Conservation (phyloP, 2,113 vertebrate genomes). For the Pantherophis guttatus region DNA sequence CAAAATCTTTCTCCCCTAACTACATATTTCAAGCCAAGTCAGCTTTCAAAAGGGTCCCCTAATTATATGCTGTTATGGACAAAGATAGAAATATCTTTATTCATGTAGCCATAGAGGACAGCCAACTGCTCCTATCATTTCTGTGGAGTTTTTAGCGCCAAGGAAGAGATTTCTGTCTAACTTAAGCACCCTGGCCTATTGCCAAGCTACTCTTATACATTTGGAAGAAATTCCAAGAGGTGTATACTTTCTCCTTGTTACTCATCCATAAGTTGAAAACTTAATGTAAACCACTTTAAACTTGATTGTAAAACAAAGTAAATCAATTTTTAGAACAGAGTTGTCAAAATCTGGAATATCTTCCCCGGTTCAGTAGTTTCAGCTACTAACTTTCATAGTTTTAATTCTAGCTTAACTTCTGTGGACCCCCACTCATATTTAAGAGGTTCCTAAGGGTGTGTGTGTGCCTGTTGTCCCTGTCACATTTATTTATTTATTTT, state of each 20-base stretch:
- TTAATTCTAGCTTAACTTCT: too few relatives aligned
- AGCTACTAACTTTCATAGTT: too few relatives aligned
- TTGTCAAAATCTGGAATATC: too few relatives aligned
- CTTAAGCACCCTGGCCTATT: slow-evolving; percentile 47
- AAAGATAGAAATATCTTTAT: slow-evolving; percentile 48
- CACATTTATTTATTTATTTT: too few relatives aligned
- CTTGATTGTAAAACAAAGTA: too few relatives aligned
- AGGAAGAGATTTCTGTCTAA: slow-evolving; percentile 19
- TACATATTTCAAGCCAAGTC: slow-evolving; percentile 47
- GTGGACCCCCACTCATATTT: too few relatives aligned
- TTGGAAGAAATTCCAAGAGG: slow-evolving; percentile 45
- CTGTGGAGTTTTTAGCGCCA: slow-evolving; percentile 40
- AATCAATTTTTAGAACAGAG: too few relatives aligned
- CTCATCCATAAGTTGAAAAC: slow-evolving; percentile 40
- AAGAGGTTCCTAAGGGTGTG: too few relatives aligned
- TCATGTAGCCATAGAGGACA: slow-evolving; percentile 45
- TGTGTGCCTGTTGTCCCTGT: too few relatives aligned
- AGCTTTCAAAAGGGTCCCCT: slow-evolving; percentile 42
- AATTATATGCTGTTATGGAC: slow-evolving; percentile 60
- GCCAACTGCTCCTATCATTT: slow-evolving; percentile 47
- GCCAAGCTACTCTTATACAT: slow-evolving; percentile 48
- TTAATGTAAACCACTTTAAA: not conserved
- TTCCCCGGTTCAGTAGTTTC: too few relatives aligned
- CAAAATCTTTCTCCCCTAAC: not conserved
- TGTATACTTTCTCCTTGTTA: slow-evolving; percentile 31